Conservation (phyloP, 2,797 vertebrate species). For the Cossypha polioptera region DNA sequence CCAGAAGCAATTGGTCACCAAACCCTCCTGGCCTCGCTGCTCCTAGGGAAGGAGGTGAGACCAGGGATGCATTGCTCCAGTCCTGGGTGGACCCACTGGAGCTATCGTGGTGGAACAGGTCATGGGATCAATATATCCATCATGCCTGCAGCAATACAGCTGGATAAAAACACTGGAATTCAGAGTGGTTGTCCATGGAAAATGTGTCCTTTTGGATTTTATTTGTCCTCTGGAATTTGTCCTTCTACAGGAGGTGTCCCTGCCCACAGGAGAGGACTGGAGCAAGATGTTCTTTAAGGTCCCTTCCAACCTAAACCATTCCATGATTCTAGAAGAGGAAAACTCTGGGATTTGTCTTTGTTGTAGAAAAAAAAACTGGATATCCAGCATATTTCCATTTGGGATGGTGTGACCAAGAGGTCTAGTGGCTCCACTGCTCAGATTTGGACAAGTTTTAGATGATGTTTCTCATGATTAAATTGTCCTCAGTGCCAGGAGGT, state of each 20-base stretch:
- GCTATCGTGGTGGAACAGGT: not conserved
- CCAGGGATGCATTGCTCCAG: not conserved
- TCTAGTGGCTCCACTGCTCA: not conserved
- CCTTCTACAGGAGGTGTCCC: not conserved
- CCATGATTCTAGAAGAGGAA: not conserved
- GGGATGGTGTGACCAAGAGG: not conserved
- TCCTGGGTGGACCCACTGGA: rapidly evolving
- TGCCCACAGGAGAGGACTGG: not conserved
- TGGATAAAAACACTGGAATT: rapidly evolving
- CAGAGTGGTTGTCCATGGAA: not conserved
- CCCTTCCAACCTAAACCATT: not conserved
- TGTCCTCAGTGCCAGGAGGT: not conserved
- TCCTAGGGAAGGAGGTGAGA: not conserved
- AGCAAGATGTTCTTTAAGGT: not conserved
- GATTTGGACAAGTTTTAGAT: not conserved
- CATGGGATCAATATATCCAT: rapidly evolving
- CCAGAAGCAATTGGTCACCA: not conserved
- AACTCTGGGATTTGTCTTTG: not conserved
- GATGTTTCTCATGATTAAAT: not conserved
- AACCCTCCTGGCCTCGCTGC: not conserved
- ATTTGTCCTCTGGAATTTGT: not conserved
- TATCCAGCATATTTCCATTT: rapidly evolving
- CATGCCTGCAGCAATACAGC: rapidly evolving
- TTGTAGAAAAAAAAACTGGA: not conserved
- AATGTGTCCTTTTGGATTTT: not conserved